These are phyloP conservation scores for Podarcis lilfordi DNA, from an alignment of 2,797 vertebrate species.

Conservation along the genomic window DNA sequence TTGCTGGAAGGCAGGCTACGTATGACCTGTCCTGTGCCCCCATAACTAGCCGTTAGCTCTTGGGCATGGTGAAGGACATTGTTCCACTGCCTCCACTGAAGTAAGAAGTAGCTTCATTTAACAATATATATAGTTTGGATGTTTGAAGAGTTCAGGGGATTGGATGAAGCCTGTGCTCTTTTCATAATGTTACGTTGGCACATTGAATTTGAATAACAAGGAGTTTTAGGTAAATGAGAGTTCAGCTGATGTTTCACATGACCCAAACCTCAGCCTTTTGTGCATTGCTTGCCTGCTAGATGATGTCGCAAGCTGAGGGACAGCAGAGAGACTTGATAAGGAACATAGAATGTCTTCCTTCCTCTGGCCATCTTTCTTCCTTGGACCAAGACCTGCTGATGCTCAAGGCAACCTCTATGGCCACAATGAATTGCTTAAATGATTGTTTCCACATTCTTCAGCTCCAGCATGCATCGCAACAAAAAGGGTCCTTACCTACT, in stretches of 20 bases:
- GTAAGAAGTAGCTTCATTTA: not conserved
- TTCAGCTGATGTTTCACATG: not conserved
- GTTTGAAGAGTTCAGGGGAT: not conserved
- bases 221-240: not conserved
- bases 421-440: conserved; percentile 96
- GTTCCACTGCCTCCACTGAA: too few species aligned
- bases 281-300: conserved; percentile 79
- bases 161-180: not conserved
- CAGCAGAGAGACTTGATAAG: conserved; percentile 95
- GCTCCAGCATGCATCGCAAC: conserved; percentile 91
- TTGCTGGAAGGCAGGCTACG: too few species aligned
- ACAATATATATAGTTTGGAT: not conserved
- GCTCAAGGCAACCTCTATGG: conserved; percentile 98
- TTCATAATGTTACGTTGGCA: not conserved
- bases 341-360: conserved; percentile 92
- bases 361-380: conserved; percentile 88
- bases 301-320: conserved; percentile 96
- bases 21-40: too few species aligned
- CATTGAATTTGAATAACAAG: not conserved
- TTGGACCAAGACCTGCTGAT: conserved; percentile 96
- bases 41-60: too few species aligned
- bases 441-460: conserved; percentile 98
- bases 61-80: too few species aligned
- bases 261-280: not conserved
- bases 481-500: conserved; percentile 84